phyloP scores from a whole-genome alignment of 2,113 vertebrate genomes.

The Australoheros scitulus region DNA sequence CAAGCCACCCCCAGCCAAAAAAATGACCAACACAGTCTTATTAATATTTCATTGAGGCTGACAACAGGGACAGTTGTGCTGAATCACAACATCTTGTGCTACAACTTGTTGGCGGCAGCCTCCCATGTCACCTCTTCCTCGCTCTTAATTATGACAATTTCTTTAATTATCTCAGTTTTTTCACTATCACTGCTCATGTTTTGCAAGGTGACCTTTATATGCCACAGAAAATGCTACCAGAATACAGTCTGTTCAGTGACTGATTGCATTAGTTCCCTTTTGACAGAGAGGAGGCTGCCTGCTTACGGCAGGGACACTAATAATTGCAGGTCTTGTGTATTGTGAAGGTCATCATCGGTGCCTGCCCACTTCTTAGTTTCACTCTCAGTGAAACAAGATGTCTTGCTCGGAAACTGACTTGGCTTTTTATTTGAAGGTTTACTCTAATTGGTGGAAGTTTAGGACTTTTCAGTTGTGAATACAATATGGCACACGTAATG shows the following conservation, averaged over 20 bases:
- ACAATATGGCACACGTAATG: constrained; percentile 10
- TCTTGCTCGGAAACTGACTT: constrained; percentile 28
- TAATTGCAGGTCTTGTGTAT: constrained; percentile 75
- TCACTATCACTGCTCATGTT: constrained; percentile 43
- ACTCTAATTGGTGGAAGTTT: constrained; percentile 67
- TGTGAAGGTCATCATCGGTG: constrained; percentile 74
- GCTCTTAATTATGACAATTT: constrained; percentile 76
- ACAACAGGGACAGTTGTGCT: constrained; percentile 55
- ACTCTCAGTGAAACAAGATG: constrained; percentile 48
- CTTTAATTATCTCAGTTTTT: constrained; percentile 75
- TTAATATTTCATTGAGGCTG: constrained; percentile 70
- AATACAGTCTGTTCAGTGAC: constrained; percentile 54
- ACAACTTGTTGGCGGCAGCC: constrained; percentile 44
- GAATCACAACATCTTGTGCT: constrained; percentile 62
- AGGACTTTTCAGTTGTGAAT: constrained; percentile 48
- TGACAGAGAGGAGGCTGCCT: constrained; percentile 58
- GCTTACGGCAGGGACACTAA: constrained; percentile 65
- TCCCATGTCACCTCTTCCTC: constrained; percentile 61
- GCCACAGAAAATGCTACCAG: constrained; percentile 72
- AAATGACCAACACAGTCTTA: constrained; percentile 62
- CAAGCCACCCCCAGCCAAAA: constrained; percentile 32
- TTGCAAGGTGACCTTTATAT: constrained; percentile 79
- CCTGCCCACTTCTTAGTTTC: constrained; percentile 38
- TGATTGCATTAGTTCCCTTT: constrained; percentile 71
- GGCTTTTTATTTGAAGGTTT: constrained; percentile 51